A percentile compares a stretch with the other conserved stretches of the same genome.
Evolutionary conservation across 2,113 vertebrate species (phyloP).

Genomic region (Hippocampus abdominalis): DNA sequence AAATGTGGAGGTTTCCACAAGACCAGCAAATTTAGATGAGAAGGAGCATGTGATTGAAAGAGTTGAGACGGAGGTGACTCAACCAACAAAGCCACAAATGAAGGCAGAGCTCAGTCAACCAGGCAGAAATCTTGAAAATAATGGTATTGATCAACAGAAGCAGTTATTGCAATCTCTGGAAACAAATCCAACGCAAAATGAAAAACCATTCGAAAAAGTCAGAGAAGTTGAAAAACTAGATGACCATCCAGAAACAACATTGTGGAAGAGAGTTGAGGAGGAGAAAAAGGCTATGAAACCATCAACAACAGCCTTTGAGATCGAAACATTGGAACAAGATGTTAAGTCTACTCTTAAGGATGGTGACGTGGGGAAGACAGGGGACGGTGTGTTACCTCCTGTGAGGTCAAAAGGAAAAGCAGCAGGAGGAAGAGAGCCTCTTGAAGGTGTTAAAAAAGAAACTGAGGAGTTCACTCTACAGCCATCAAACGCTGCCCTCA

Average conservation of each 20-base stretch:
- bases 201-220: conserved; percentile 14
- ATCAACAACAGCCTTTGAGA: conserved; percentile 4
- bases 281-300: conserved; percentile 20
- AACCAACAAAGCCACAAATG: conserved; percentile 17
- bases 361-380: conserved; percentile 19
- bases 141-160: conserved; percentile 20
- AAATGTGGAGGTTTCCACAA: conserved; percentile 8
- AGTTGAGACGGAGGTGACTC: conserved; percentile 3
- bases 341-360: conserved; percentile 7
- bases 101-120: conserved; percentile 12
- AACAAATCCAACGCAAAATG: conserved; percentile 15
- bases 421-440: not conserved
- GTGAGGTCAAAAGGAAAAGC: conserved; percentile 39
- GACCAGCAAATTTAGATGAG: conserved; percentile 11
- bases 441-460: conserved; percentile 14
- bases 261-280: conserved; percentile 15
- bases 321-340: conserved; percentile 10
- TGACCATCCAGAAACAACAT: conserved; percentile 3
- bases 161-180: not conserved
- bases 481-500: conserved; percentile 4
- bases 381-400: conserved; percentile 42
- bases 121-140: conserved; percentile 12
- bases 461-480: conserved; percentile 31
- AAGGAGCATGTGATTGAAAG: conserved; percentile 16
- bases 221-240: conserved; percentile 10